Evolutionary conservation across 2,888 invertebrate species (phyloP), one percentile per base, ranked within the genome.

Genomic region (Thecocarcelia acutangulata): DNA sequence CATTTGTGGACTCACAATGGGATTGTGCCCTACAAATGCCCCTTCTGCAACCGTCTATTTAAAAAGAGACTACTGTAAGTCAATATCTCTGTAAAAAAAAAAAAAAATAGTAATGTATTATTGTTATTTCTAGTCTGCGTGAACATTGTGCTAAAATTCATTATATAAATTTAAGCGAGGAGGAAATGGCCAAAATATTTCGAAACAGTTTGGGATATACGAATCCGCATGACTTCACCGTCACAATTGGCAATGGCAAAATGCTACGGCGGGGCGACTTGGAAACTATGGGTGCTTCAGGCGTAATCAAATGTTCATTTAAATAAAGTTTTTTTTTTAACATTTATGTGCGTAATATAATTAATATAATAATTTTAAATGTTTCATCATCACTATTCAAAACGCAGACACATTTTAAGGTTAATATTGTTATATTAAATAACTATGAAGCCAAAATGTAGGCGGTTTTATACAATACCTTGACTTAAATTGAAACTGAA

Each of bases 1-100:
- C 89, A 89, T 46, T 48, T 70, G 12, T 83, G 82, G 77, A 63
- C 64, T 11, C 88, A 88, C 58, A 84, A 75, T 33, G 84, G 85
- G 3, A 70, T 80, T 56, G 72, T 81, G 1, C 79, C 85, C 11
- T 87, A 87, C 56, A 85, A 84, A 59, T 88, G 89, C 56, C 85
- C 86, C 4, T 82, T 83, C 50, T 88, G 89, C 61, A 80, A 83
- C 0, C 85, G 84, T 4, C 54, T 83, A 5, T 88, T 87, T 78
- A 73, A 86, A 68, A 84, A 87, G 3, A 85, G 85, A 24, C 85
- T 86, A 8, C 63, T 84, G 88, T 88, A 83, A 87, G 87, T 46
- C 37, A 33, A 33, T 33, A 33, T 5, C 5, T 2, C 24, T 24
- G 24, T n/a, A n/a, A n/a, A n/a, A n/a, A n/a, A n/a, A n/a, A n/a